phyloP scores from a whole-genome alignment of 2,888 invertebrate species.

The Cheilosia variabilis region DNA sequence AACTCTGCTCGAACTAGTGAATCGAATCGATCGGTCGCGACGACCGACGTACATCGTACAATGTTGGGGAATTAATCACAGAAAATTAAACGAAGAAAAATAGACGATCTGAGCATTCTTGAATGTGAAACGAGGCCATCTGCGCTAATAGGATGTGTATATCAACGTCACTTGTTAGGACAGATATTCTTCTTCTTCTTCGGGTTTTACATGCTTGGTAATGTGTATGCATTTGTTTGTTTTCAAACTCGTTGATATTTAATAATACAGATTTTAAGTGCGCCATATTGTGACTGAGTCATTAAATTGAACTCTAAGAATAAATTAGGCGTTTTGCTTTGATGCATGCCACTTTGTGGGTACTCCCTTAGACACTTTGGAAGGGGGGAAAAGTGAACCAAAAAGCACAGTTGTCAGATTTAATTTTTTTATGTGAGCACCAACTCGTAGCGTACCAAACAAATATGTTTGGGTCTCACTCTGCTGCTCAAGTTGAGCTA shows the following conservation, averaged over 20 bases:
- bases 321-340: no score
- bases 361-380: no score
- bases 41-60: not conserved
- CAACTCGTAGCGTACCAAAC: no score
- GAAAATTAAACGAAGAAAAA: slow-evolving; percentile 16
- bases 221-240: slow-evolving; percentile 1
- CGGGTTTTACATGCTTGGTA: not conserved
- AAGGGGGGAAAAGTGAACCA: no score
- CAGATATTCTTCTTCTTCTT: slow-evolving; percentile 1
- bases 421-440: no score
- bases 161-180: slow-evolving; percentile 1
- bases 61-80: slow-evolving; percentile 14
- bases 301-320: no score
- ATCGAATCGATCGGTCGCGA: slow-evolving; percentile 3
- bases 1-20: slow-evolving; percentile 1
- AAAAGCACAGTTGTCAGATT: no score
- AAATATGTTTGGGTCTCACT: no score
- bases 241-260: not conserved
- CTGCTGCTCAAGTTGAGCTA: no score
- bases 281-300: no score
- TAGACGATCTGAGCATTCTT: slow-evolving; percentile 5
- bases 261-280: not conserved
- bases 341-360: no score
- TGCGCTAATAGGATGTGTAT: slow-evolving; percentile 2
- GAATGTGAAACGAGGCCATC: slow-evolving; percentile 31